Percentiles rank a stretch among this genome's conserved stretches.
Evolutionary conservation across 2,797 vertebrate species (phyloP).

Genomic region (Cirrhinus molitorella): DNA sequence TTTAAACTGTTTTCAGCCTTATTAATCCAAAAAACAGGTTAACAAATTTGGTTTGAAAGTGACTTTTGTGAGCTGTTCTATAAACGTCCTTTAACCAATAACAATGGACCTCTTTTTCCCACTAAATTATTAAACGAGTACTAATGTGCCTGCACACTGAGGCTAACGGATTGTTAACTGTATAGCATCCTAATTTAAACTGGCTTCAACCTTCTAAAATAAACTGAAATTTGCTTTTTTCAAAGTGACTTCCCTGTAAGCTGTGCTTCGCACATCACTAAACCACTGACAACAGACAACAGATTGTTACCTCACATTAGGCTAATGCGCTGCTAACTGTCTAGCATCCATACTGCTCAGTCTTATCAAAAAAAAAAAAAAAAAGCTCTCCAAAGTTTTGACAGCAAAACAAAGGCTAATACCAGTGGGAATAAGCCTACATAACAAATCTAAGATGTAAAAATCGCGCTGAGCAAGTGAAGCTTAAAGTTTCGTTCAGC

Average conservation of each 20-base stretch:
- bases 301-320: not conserved
- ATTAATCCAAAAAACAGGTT: no score
- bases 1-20: no score
- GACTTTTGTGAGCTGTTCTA: no score
- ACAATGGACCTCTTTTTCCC: not conserved
- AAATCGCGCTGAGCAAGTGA: constrained; percentile 44
- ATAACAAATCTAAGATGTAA: constrained; percentile 47
- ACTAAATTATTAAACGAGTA: no score
- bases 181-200: not conserved
- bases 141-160: no score
- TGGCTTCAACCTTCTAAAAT: not conserved
- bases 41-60: no score
- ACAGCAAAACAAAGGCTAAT: constrained; percentile 1
- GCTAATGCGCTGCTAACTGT: not conserved
- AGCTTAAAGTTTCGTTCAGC: constrained; percentile 43
- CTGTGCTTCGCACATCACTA: not conserved
- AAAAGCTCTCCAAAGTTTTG: not conserved
- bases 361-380: not conserved
- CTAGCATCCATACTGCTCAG: not conserved
- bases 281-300: not conserved
- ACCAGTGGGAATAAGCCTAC: not conserved
- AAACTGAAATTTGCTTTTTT: not conserved
- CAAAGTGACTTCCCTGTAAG: not conserved
- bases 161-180: not conserved
- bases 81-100: not conserved